Conservation (phyloP, 2,797 vertebrate species). For the Sphaeramia orbicularis region DNA sequence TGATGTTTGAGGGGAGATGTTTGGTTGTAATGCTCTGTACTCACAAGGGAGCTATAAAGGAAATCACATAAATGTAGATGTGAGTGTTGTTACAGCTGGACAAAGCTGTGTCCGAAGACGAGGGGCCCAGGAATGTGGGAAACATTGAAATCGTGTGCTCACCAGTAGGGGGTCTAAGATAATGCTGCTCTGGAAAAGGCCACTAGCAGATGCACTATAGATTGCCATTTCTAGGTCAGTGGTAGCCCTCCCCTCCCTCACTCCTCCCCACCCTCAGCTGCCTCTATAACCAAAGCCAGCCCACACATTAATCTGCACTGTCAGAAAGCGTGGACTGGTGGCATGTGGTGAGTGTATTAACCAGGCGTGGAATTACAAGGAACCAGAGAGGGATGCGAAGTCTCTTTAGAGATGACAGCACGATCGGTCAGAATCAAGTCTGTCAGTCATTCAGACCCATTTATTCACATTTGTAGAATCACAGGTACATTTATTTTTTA, state of each 20-base stretch:
- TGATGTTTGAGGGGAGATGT: constrained; percentile 29
- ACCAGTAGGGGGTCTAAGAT: constrained; percentile 18
- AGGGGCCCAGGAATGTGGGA: constrained; percentile 1
- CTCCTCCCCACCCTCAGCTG: constrained; percentile 44
- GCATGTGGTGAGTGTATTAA: constrained; percentile 65
- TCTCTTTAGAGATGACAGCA: constrained; percentile 23
- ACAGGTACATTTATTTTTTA: too few species aligned
- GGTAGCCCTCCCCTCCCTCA: constrained; percentile 22
- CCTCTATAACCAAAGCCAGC: constrained; percentile 46
- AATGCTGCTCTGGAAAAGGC: constrained; percentile 39
- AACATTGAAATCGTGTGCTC: constrained; percentile 12
- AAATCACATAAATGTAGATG: constrained; percentile 44
- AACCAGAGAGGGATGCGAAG: constrained; percentile 28
- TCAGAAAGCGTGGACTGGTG: constrained; percentile 37
- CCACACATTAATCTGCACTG: constrained; percentile 72
- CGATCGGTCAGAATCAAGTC: constrained; percentile 10
- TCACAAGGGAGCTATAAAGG: constrained; percentile 38
- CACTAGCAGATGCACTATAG: constrained; percentile 36
- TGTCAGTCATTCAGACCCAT: background rate
- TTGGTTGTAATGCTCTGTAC: constrained; percentile 12
- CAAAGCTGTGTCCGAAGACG: constrained; percentile 8
- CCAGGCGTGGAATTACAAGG: constrained; percentile 52
- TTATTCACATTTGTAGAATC: too few species aligned
- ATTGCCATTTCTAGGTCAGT: constrained; percentile 81
- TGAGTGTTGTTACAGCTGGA: constrained; percentile 49